Base-by-base conservation (phyloP, 1,140 invertebrate genomes). In the Anastatus disparis region DNA sequence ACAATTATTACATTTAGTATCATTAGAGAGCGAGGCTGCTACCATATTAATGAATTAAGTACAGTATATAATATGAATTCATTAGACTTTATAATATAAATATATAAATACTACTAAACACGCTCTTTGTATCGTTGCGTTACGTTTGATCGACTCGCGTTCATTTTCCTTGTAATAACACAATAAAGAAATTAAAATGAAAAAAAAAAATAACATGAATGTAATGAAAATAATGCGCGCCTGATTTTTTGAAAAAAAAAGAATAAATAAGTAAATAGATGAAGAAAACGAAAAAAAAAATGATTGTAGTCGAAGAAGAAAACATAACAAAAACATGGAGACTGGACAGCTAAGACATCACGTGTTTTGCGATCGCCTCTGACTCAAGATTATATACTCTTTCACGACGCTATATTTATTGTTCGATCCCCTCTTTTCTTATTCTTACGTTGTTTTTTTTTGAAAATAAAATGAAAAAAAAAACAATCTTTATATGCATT, bases 371-470 rank as follows among this genome's bases (percentile, higher is more conserved):
- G 63, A 71, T 66, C 62, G 62, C 62, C 70, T 71, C 70, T 66
- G 55, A 71, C 66, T 67, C 62, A 64, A 63, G 31, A 69, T 65
- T 50, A 70, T 56, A 71, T 53, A 74, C 67, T 69, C 67, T 59
- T 69, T 65, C 61, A 70, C 48, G 44, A 64, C 26, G 62, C 70
- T 66, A 61, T 61, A 66, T 65, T 80, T 78, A 80, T 79, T 79
- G 75, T 78, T 77, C 77, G 70, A 80, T 74, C 74, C 77, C 66
- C 31, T 50, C 27, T 44, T 52, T 71, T 66, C 42, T 66, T 40
- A 65, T 79, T 75, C 73, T 77, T 76, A 69, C 76, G 70, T 76
- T 82, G 62, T 77, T 81, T 79, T 75, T 74, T 78, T 73, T 62
- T n/a, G 26, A 58, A 29, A 61, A 64, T 20, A 35, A 38, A 67